These are phyloP conservation scores for Xestia xanthographa DNA, from an alignment of 2,888 invertebrate genomes.

Conservation along the genomic window DNA sequence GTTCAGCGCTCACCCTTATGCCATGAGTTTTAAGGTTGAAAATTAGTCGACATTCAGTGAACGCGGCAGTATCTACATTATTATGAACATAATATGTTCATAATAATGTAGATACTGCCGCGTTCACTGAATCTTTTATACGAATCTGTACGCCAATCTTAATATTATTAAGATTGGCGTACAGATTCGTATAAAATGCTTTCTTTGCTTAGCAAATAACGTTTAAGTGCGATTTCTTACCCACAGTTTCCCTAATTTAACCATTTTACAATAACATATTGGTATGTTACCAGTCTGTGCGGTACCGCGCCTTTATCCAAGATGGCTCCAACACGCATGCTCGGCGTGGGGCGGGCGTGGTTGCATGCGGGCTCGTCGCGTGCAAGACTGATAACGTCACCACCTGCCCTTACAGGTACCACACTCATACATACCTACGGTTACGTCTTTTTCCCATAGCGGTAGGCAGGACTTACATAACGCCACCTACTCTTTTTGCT, in stretches of 20 bases:
- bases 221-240: not conserved
- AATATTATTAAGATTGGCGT: not conserved
- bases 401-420: conserved; percentile 85
- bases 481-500: not conserved
- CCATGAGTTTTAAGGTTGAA: too few relatives aligned
- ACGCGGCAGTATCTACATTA: not conserved
- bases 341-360: conserved; percentile 77
- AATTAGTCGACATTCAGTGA: too few relatives aligned
- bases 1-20: too few relatives aligned
- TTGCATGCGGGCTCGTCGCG: conserved; percentile 81
- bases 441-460: not conserved
- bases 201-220: too few relatives aligned
- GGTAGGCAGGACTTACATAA: not conserved
- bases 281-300: conserved; percentile 70
- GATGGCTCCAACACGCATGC: conserved; percentile 86
- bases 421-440: not conserved
- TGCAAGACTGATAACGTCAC: conserved; percentile 80
- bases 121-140: too few relatives aligned
- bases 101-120: too few relatives aligned
- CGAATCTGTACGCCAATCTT: too few relatives aligned
- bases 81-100: too few relatives aligned
- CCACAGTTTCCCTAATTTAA: not conserved
- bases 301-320: conserved; percentile 87
- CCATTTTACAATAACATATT: not conserved
- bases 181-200: not conserved